Evolutionary conservation across 2,797 vertebrate genomes (phyloP), one percentile per base, ranked within the genome.

Genomic region (Mallotus villosus): DNA sequence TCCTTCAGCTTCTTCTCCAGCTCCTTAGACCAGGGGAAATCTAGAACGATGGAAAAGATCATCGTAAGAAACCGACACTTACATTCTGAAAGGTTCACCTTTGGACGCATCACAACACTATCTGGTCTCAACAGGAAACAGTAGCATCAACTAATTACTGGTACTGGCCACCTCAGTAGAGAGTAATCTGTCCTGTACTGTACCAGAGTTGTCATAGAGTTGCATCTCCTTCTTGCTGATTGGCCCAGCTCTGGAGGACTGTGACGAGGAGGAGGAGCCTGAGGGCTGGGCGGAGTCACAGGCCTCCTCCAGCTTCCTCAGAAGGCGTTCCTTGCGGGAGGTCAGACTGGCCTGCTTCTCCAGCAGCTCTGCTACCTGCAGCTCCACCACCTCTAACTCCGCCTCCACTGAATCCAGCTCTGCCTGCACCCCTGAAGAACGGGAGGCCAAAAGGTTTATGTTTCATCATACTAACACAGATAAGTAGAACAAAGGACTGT

Each of bases 21-120:
- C 3, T 94, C 92, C 77, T 85, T 81, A 58, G 94, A 97, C 97
- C 97, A 99, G 0, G 94, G 83, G 76, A 97, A 99, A 87, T 95
- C 97, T 99, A 73, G 57, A 2, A 24, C 1, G 11, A 9, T 17
- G 37, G 34, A 41, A 58, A 25, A 27, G 29, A 60, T 19, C 49
- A 2, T 14, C 12, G 16, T 14, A 51, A 55, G 16, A n/a, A 55
- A n/a, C 4, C 19, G 16, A 55, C 17, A n/a, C n/a, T 55, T 55
- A n/a, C n/a, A 17, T n/a, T n/a, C 51, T 55, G 16, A 55, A 17
- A n/a, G 51, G 51, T 17, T 55, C 5, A 4, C 17, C 37, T 65
- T 21, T n/a, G 14, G 11, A 37, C 37, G 6, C 16, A 55, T 19
- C 51, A 46, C 51, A 55, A 55, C 51, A 55, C 51, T 55, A 55